These are phyloP conservation scores for Dynastes tityus DNA, from an alignment of 2,888 invertebrate species.

Conservation along the genomic window DNA sequence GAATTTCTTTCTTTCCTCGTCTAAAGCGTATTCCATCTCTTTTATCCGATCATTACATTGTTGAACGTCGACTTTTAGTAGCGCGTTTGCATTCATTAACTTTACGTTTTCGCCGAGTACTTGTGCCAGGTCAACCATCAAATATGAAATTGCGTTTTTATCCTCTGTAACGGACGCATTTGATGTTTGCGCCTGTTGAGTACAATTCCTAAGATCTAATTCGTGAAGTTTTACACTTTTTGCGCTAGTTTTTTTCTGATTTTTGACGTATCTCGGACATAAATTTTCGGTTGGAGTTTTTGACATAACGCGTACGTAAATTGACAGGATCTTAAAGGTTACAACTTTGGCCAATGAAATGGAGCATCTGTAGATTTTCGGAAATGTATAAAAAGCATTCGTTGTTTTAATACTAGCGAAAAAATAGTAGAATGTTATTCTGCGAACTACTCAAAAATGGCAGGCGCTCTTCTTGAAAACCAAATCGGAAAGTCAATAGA, in stretches of 20 bases:
- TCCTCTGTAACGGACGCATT: background rate
- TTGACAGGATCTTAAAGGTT: background rate
- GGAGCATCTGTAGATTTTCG: no score
- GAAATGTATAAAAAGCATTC: no score
- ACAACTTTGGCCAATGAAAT: no score
- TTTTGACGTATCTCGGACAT: conserved; percentile 35
- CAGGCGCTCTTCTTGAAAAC: no score
- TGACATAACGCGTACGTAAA: conserved; percentile 14
- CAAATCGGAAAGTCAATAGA: no score
- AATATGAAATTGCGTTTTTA: conserved; percentile 38
- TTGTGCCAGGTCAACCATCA: conserved; percentile 44
- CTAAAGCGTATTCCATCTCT: conserved; percentile 25
- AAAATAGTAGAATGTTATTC: no score
- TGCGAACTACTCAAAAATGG: no score
- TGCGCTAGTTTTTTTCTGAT: conserved; percentile 7
- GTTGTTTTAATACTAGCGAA: no score
- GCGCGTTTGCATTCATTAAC: conserved; percentile 40
- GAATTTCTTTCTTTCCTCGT: conserved; percentile 20
- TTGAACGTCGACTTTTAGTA: conserved; percentile 38
- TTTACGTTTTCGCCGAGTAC: conserved; percentile 43
- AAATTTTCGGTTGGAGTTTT: conserved; percentile 18
- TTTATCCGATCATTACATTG: conserved; percentile 42
- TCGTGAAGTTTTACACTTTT: background rate
- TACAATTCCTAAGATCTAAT: background rate
- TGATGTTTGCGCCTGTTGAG: no score